Evolutionary conservation across 1,140 invertebrate genomes (phyloP), one percentile per base, ranked within the genome.

Genomic region (Aphidius ervi): DNA sequence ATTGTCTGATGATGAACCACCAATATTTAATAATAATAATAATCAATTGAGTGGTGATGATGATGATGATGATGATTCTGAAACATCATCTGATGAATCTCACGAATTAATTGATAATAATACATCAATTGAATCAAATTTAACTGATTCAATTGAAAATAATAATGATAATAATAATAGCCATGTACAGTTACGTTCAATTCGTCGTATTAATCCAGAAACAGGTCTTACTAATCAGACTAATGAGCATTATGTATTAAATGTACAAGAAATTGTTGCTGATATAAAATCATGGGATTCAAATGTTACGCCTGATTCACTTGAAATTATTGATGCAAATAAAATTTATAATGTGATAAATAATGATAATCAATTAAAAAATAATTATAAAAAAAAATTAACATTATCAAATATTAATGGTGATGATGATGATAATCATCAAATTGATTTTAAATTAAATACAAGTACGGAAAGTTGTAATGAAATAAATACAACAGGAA

Each of bases 281-380:
- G 46, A 59, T 10, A 50, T 45, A 41, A 39, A 41, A 54, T 48
- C 31, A 9, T 46, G 41, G 62, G 70, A 74, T 9, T 63, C 67
- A 0, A 67, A 62, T 20, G 69, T 79, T 39, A 74, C 73, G 45
- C 74, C 76, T 0, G 77, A 80, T 66, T 80, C 78, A 2, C 57
- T 80, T 6, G 77, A 80, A 56, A 61, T 74, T 0, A 53, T 16
- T 40, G 39, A 16, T 16, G 16, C 42, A 46, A 23, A 16, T 16
- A 23, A 7, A 4, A 47, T 20, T n/a, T 4, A 9, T 48, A 53
- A 53, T 9, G 37, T 23, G 46, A 58, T 49, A 47, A 42, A 6
- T 41, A 39, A 23, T n/a, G 47, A 59, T 43, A 40, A 59, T 31
- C 8, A 46, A 45, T 45, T 23, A 23, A 46, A 45, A 2, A 56